Evolutionary conservation across 2,797 vertebrate genomes (phyloP).

Genomic region (Urosaurus nigricauda): DNA sequence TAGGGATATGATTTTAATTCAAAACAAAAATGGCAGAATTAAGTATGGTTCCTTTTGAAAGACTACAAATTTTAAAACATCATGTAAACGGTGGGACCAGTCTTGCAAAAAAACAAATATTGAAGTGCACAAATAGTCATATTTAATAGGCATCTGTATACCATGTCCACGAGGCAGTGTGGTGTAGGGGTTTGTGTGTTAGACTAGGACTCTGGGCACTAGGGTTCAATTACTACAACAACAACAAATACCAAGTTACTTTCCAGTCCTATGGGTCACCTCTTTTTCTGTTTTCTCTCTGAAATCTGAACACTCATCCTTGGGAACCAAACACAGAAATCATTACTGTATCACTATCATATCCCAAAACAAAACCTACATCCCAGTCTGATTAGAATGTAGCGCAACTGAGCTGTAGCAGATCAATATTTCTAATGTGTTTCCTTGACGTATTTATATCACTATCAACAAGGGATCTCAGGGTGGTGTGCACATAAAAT

Average conservation of each 20-base stretch:
- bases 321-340: background rate
- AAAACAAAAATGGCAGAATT: background rate
- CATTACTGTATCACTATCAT: background rate
- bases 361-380: background rate
- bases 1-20: background rate
- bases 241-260: background rate
- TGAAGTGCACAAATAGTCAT: background rate
- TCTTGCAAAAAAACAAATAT: background rate
- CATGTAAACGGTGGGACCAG: too few relatives aligned
- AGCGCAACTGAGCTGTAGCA: background rate
- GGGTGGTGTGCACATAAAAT: too few relatives aligned
- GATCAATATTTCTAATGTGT: background rate
- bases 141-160: too few relatives aligned
- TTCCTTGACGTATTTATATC: too few relatives aligned
- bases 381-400: background rate
- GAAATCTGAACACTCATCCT: background rate
- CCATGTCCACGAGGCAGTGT: too few relatives aligned
- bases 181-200: too few relatives aligned
- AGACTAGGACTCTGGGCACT: too few relatives aligned
- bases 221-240: too few relatives aligned
- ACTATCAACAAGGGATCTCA: too few relatives aligned
- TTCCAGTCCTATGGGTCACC: background rate
- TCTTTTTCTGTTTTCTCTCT: background rate
- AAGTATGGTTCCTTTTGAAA: background rate
- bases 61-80: background rate